Evolutionary conservation across 2,888 invertebrate genomes (phyloP), one percentile per base, ranked within the genome.

Genomic region (Elmis aenea): DNA sequence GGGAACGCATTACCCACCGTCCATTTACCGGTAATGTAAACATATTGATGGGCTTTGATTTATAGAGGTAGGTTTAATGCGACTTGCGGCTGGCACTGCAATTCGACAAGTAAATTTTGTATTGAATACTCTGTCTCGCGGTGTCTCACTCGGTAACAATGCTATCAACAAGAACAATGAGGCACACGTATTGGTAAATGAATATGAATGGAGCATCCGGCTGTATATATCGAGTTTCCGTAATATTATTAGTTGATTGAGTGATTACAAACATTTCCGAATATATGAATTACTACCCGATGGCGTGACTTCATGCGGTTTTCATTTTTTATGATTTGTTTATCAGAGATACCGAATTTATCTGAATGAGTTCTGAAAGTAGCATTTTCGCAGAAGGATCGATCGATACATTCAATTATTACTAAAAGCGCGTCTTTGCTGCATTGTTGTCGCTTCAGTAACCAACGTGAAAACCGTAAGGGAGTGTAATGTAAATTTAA

Each of bases 11-110:
- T 52, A 45, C 52, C 52, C 38, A 50, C 46, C 54, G 52, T 56
- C 58, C 59, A 58, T 61, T 60, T 58, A 50, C 55, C 55, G 58
- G 53, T 60, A 61, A 61, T 61, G 59, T 58, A 62, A 60, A 62
- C 61, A 62, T 58, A 62, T 60, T 57, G 61, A 58, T 58, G 50
- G 43, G 47, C 43, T 51, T 53, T 61, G 61, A 61, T 61, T 61
- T 59, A 61, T 59, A 54, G 55, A 50, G 46, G 51, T 50, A 26
- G 37, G 51, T 50, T 51, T 57, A 52, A 55, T 55, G 53, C 48
- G 51, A 50, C 50, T 50, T 54, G 50, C 29, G 47, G 48, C 47
- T 44, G 33, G 28, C 23, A 26, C 38, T 31, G 31, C 38, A 30
- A 42, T 43, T 36, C 45, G 33, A 35, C 13, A 12, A 35, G 25